Evolutionary conservation across 2,888 invertebrate genomes (phyloP), one percentile per base, ranked within the genome.

Genomic region (Tineola bisselliella): DNA sequence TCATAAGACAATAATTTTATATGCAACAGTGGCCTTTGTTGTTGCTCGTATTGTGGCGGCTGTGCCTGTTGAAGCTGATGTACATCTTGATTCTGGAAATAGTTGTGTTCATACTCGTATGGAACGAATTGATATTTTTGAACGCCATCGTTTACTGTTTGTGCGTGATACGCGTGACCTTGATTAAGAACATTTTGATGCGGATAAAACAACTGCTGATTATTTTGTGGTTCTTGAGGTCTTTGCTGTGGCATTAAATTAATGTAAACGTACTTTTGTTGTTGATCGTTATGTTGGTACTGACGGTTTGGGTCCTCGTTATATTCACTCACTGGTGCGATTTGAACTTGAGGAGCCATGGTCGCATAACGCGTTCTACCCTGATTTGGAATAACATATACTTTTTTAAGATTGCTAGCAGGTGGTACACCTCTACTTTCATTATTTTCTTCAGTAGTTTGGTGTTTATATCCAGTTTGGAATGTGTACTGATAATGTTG

Each of bases 81-180:
- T 12, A 48, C 4, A 18, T 13, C 10, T 10, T 48, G 15, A 4
- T 8, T 11, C 25, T 25, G 25, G 17, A 25, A 12, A 25, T 25
- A 12, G 25, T 54, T 25, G 19, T 18, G 19, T 25, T 54, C 54
- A 33, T 61, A 61, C 17, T 61, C 44, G 15, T 62, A 62, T 8
- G 62, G 62, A 8, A 62, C 31, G 1, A 62, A 52, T 25, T 44
- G 19, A 38, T 43, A 61, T 44, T 61, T 56, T 33, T 56, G 54
- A 12, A n/a, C 3, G 1, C 31, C 33, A 15, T 58, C 15, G 1
- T 10, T 4, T 8, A 30, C 33, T 33, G 17, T 10, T 8, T 31
- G 58, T n/a, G n/a, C 8, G 33, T 5, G 10, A 33, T 31, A 33
- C 3, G n/a, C 8, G 33, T 5, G 10, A 33, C 4, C n/a, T 56